Base-by-base conservation (phyloP, 2,888 invertebrate species). In the Leptinotarsa rubiginosa region DNA sequence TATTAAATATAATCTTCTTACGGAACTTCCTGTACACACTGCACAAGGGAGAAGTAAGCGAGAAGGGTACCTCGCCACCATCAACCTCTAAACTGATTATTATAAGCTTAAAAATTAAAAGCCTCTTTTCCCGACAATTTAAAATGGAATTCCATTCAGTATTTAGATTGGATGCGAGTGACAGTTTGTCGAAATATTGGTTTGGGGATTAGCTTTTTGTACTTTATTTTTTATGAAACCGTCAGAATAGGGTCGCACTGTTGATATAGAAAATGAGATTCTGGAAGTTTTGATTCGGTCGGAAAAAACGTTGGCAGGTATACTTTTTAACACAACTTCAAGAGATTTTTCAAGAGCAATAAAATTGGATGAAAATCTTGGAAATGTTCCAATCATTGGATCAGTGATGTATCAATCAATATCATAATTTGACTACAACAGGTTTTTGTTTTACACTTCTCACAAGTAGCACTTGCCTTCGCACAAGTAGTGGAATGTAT, bases 1-100 rank as follows among this genome's bases (percentile, higher is more conserved):
- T 79, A 79, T 80, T 80, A 79, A 78, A 78, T 77, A 77, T 80
- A 80, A 80, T 75, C 80, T 74, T 73, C 78, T 78, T 80, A 80
- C 72, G 59, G 56, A 78, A 78, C 78, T 80, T 79, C 79, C 79
- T 72, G 79, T 62, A 70, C 59, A 70, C 69, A 56, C 54, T 22
- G 56, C 47, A n/a, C 65, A 56, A 70, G 50, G 67, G 65, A 67
- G 54, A 52, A 56, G 69, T 72, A 67, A 74, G n/a, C 49, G 71
- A 75, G 75, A 72, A 70, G 73, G 73, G 65, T 59, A 56, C 69
- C 76, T 62, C 72, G 67, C 73, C 74, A 72, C 71, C 73, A 74
- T 70, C 74, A 72, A 77, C 74, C 73, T 75, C 76, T 74, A 78
- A 78, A 78, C 74, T 73, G 78, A 78, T 78, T 78, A 78, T 74